Percentiles rank a stretch among this genome's conserved stretches.
Conservation (phyloP, 2,797 vertebrate species). For the Chaunax sp. region DNA sequence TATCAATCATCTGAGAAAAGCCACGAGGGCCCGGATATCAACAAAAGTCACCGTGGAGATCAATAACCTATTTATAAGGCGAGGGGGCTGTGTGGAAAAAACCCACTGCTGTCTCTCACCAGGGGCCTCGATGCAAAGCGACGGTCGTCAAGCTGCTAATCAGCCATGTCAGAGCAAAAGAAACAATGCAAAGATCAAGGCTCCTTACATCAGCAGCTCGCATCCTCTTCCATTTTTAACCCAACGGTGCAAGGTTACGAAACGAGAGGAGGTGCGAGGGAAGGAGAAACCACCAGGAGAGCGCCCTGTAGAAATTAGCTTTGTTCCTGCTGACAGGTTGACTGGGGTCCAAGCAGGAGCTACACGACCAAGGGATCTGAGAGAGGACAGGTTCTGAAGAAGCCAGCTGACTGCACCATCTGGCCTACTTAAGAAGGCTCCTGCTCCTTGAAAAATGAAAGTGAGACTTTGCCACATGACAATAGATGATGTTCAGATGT, state of each 20-base stretch:
- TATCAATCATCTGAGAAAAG: slow-evolving; percentile 25
- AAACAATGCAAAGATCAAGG: slow-evolving; percentile 52
- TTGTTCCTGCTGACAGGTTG: slow-evolving; percentile 67
- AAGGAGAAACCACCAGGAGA: slow-evolving; percentile 25
- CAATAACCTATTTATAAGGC: slow-evolving; percentile 36
- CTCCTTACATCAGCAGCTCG: slow-evolving; percentile 17
- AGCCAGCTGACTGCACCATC: slow-evolving; percentile 75
- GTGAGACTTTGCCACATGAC: slow-evolving; percentile 13
- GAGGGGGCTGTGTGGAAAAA: slow-evolving; percentile 17
- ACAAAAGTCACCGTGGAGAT: slow-evolving; percentile 17
- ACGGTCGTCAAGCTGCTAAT: slow-evolving; percentile 37
- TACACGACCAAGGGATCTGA: slow-evolving; percentile 72
- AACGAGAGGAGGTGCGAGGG: not conserved
- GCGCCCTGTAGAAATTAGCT: slow-evolving; percentile 63
- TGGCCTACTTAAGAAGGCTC: slow-evolving; percentile 51
- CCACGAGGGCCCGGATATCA: slow-evolving; percentile 27
- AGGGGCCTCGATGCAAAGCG: slow-evolving; percentile 14
- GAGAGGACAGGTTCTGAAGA: slow-evolving; percentile 70
- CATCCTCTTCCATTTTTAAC: slow-evolving; percentile 21
- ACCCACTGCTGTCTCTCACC: slow-evolving; percentile 22
- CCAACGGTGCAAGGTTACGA: not conserved
- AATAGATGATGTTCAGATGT: slow-evolving; percentile 10
- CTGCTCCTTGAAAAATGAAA: slow-evolving; percentile 47
- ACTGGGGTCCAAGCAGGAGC: slow-evolving; percentile 68
- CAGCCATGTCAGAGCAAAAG: slow-evolving; percentile 32